phyloP scores from a whole-genome alignment of 2,888 invertebrate genomes.

The Herminia tarsipennalis region DNA sequence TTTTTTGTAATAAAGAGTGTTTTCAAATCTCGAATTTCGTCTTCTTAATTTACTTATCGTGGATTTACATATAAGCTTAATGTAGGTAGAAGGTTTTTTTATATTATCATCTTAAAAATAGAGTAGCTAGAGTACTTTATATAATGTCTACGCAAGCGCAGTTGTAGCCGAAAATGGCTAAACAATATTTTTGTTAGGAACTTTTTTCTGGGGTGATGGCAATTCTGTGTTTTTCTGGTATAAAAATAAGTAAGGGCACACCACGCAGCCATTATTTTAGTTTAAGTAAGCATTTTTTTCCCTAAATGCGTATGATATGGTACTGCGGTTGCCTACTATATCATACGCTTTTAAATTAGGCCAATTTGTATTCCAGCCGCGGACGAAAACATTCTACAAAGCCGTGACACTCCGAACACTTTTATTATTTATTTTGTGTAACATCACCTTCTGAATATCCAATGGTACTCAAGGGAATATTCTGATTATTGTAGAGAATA shows the following conservation, averaged over 20 bases:
- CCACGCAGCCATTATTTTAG: conserved; percentile 11
- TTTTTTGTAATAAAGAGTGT: no score
- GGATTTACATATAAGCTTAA: no score
- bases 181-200: conserved; percentile 4
- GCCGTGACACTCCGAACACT: conserved; percentile 53
- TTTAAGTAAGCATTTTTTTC: conserved; percentile 14
- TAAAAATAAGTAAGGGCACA: not conserved
- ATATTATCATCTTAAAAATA: no score
- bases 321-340: conserved; percentile 20
- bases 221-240: not conserved
- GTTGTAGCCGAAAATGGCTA: no score
- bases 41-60: no score
- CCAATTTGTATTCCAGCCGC: conserved; percentile 64
- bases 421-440: conserved; percentile 63
- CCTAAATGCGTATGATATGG: conserved; percentile 22
- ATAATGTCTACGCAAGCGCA: no score
- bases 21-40: no score
- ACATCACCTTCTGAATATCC: conserved; percentile 51
- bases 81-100: no score
- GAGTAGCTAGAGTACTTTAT: no score
- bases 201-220: not conserved
- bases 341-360: conserved; percentile 61
- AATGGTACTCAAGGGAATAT: conserved; percentile 47
- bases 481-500: conserved; percentile 30
- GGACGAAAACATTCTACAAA: conserved; percentile 53